phyloP scores from a whole-genome alignment of 2,888 invertebrate species.

The Deilephila elpenor region DNA sequence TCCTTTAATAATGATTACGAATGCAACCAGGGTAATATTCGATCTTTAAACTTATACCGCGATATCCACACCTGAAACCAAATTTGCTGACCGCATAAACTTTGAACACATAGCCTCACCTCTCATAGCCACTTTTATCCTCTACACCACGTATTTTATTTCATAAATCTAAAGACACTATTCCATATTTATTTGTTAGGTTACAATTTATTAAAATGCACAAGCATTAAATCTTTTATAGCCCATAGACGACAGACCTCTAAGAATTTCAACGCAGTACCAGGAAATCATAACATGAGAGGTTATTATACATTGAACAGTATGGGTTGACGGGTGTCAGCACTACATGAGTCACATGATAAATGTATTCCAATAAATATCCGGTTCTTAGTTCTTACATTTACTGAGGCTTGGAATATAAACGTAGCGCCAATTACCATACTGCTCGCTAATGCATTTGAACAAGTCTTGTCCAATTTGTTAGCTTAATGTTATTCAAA shows the following conservation, averaged over 20 bases:
- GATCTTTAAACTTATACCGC: too few relatives aligned
- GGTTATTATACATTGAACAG: constrained; percentile 1
- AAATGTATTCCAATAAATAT: not conserved
- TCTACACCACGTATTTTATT: too few relatives aligned
- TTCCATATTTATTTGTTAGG: too few relatives aligned
- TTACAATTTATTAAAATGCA: too few relatives aligned
- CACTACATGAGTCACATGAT: not conserved
- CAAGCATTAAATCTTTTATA: too few relatives aligned
- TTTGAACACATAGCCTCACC: too few relatives aligned
- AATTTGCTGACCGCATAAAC: too few relatives aligned
- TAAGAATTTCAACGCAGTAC: constrained; percentile 12
- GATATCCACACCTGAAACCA: too few relatives aligned
- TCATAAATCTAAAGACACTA: too few relatives aligned
- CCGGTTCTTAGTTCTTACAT: not conserved
- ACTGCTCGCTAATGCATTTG: not conserved
- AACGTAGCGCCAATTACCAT: constrained; percentile 1
- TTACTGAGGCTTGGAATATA: not conserved
- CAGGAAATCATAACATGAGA: constrained; percentile 27
- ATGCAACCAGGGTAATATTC: too few relatives aligned
- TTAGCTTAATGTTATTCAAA: constrained; percentile 2
- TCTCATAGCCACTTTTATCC: too few relatives aligned
- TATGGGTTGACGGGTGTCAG: constrained; percentile 9
- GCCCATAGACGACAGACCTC: not conserved
- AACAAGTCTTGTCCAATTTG: constrained; percentile 6
- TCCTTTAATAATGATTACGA: too few relatives aligned